Conservation (phyloP, 2,113 vertebrate species). For the Petroica traversi region DNA sequence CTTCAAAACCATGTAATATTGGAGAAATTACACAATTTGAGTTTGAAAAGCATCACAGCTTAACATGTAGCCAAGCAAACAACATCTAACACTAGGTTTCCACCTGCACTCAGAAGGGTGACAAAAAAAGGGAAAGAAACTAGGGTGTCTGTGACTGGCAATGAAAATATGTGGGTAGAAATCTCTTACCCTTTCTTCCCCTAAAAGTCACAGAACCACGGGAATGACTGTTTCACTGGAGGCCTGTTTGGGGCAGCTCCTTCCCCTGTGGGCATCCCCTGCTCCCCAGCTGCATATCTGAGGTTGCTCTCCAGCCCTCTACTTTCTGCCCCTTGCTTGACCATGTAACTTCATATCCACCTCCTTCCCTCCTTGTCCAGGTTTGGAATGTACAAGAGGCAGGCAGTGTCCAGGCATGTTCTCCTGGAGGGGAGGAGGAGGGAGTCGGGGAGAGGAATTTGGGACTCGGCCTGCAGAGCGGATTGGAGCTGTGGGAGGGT, state of each 20-base stretch:
- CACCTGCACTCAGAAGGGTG: background rate
- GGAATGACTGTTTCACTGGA: background rate
- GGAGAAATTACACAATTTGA: background rate
- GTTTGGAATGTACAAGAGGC: too few relatives aligned
- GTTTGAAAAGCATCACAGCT: background rate
- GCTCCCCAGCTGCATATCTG: accelerated
- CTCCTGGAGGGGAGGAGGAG: background rate
- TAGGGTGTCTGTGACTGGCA: background rate
- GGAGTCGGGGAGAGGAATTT: background rate
- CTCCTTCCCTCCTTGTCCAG: background rate
- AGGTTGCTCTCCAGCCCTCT: background rate
- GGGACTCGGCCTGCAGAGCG: background rate
- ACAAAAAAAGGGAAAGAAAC: background rate
- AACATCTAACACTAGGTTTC: background rate
- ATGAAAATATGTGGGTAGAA: background rate
- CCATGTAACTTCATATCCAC: accelerated
- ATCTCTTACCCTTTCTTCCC: background rate
- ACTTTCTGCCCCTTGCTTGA: accelerated
- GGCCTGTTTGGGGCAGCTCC: accelerated
- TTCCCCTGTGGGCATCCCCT: background rate
- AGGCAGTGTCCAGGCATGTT: background rate
- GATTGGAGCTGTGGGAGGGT: conserved; percentile 6
- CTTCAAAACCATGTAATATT: background rate
- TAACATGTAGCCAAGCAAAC: background rate
- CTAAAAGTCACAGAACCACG: background rate